Evolutionary conservation across 2,888 invertebrate species (phyloP), one percentile per base, ranked within the genome.

Genomic region (Ctenicera cuprea): DNA sequence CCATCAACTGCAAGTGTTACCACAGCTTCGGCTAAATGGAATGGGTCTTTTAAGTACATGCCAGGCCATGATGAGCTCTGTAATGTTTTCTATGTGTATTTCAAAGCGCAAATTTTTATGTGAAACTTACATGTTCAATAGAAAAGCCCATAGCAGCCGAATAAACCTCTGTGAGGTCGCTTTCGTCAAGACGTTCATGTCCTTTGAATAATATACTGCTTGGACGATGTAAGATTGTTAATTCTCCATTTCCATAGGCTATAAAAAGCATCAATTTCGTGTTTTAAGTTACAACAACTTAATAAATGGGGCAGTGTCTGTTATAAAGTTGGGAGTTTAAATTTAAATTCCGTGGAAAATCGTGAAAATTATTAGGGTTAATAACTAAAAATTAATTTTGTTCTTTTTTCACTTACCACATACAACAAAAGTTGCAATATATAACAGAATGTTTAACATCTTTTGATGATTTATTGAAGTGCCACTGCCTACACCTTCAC

Each of bases 1-100:
- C 95, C 95, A 86, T 94, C 93, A 57, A 95, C 88, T 59, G 91
- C 90, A 11, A 95, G 87, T 43, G 90, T 90, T 14, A 94, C 92
- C 1, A 92, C 89, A 38, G 91, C 92, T 85, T 94, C 92, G n/a
- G 95, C 92, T 59, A 93, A 89, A 73, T 90, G 87, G 80, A 95
- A 95, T 0, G 94, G 94, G 87, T 94, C 90, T 4, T 85, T 87
- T 45, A 95, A 89, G 68, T 87, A 89, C 77, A 95, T 85, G 12
- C 94, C 94, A 78, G 89, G 87, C 94, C 95, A 95, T 78, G 90
- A 88, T 12, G 91, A 89, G 81, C 90, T 90, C 90, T 92, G 82
- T 50, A 83, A 82, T 72, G 18, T 18, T 50, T 50, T 50, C 0
- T 20, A 4, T 4, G 43, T 43, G 5, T 2, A 9, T 4, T 8